Conservation (phyloP, 2,888 invertebrate species). For the Drosophila yooni region DNA sequence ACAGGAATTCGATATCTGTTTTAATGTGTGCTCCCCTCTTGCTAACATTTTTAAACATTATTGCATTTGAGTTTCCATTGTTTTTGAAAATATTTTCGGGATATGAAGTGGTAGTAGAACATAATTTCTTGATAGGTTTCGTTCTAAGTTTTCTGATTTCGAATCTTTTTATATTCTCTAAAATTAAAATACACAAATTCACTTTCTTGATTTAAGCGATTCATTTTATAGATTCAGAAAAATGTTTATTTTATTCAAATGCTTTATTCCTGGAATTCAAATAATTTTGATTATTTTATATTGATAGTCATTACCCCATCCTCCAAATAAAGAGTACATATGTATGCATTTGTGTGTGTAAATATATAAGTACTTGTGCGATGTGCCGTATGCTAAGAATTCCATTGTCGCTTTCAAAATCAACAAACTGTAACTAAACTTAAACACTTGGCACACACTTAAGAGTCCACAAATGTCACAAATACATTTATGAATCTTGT, state of each 20-base stretch:
- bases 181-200: background rate
- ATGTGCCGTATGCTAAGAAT: conserved; percentile 42
- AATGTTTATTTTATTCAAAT: background rate
- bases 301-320: background rate
- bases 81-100: background rate
- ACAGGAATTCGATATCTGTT: conserved; percentile 1
- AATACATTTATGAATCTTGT: conserved; percentile 34
- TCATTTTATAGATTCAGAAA: background rate
- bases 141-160: background rate
- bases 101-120: background rate
- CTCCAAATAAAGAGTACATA: conserved; percentile 12
- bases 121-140: background rate
- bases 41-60: no score
- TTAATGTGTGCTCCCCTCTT: background rate
- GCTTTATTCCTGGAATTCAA: background rate
- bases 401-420: conserved; percentile 82
- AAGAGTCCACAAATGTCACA: conserved; percentile 45
- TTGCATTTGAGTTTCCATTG: background rate
- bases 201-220: background rate
- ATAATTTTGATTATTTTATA: background rate
- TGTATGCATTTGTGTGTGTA: background rate
- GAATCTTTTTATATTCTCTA: background rate
- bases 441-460: conserved; percentile 61
- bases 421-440: conserved; percentile 82
- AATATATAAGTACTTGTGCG: conserved; percentile 26